Evolutionary conservation across 2,797 vertebrate species (phyloP).

Genomic region (Chelidonichthys spinosus): DNA sequence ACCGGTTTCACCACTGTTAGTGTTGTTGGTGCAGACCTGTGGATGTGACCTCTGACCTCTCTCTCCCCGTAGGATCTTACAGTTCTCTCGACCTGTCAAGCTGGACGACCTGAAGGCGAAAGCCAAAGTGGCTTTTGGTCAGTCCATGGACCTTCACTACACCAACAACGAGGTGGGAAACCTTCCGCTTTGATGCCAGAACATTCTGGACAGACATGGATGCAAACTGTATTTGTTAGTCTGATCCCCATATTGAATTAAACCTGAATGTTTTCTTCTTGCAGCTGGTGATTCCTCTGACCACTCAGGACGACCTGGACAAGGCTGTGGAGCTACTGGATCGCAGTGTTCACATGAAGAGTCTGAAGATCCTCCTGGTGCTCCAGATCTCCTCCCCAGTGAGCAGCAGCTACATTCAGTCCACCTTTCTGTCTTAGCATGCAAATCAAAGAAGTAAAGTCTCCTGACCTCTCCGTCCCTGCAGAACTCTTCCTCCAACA

Average conservation of each 20-base stretch:
- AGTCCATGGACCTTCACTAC: slow-evolving; percentile 97
- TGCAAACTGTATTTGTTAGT: too few relatives aligned
- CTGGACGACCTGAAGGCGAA: slow-evolving; percentile 93
- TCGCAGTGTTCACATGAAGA: slow-evolving; percentile 98
- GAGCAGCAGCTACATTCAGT: slow-evolving; percentile 26
- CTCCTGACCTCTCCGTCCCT: slow-evolving; percentile 12
- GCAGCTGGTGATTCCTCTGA: slow-evolving; percentile 96
- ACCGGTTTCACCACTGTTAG: neutral
- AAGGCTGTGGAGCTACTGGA: slow-evolving; percentile 98
- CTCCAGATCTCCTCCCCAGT: slow-evolving; percentile 91
- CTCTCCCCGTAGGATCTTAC: slow-evolving; percentile 88
- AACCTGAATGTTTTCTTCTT: neutral
- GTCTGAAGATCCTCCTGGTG: slow-evolving; percentile 96
- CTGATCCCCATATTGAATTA: rapidly evolving
- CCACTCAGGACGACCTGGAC: slow-evolving; percentile 96
- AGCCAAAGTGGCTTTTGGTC: slow-evolving; percentile 96
- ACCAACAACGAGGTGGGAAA: slow-evolving; percentile 95
- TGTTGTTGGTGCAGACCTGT: neutral
- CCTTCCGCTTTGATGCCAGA: too few relatives aligned
- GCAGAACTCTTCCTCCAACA: slow-evolving; percentile 80
- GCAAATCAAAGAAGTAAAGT: neutral
- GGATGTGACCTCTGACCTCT: slow-evolving; percentile 18
- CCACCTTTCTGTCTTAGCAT: neutral
- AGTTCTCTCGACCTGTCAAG: slow-evolving; percentile 93
- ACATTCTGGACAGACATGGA: too few relatives aligned